Evolutionary conservation across 2,888 invertebrate genomes (phyloP), one percentile per base, ranked within the genome.

Genomic region (Stegophylla sp.): DNA sequence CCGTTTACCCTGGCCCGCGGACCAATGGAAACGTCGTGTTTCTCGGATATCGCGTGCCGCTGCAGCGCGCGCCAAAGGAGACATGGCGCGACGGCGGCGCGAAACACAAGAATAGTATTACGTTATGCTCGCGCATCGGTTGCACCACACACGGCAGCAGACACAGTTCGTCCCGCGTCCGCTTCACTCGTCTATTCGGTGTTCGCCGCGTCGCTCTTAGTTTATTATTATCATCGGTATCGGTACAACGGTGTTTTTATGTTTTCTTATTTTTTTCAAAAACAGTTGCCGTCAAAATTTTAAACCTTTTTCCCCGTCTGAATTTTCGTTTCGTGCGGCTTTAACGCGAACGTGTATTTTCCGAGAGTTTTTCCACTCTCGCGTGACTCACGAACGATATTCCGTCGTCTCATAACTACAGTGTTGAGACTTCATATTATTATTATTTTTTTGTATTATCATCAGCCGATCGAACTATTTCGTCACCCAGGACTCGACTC

Each of bases 1-100:
- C 23, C 74, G 63, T 75, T 71, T 79, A 71, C 71, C 79, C 79
- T 41, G 69, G n/a, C 48, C 3, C 61, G 63, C n/a, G 61, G 34
- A 51, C 79, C 79, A 79, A 79, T 71, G 51, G 51, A 12, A 51
- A 20, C 71, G 20, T 61, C 7, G 28, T n/a, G n/a, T n/a, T n/a
- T n/a, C 45, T 13, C 48, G 45, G 43, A 51, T n/a, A n/a, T 10
- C 51, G 56, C 10, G 10, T 17, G 63, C 9, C 26, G 34, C n/a
- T n/a, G 34, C 28, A 7, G 34, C 13, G 13, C 63, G 59, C 73
- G 59, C 73, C 73, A 41, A 76, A 59, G 69, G 56, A 61, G 20
- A 67, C 12, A 28, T 15, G 15, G 51, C 34, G 53, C 56, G 15
- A 56, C 59, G 72, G 20, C 20, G 23, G 28, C 34, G 64, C 75